Evolutionary conservation across 2,113 vertebrate species (phyloP).

Genomic region (Nothocercus nigrocapillus): DNA sequence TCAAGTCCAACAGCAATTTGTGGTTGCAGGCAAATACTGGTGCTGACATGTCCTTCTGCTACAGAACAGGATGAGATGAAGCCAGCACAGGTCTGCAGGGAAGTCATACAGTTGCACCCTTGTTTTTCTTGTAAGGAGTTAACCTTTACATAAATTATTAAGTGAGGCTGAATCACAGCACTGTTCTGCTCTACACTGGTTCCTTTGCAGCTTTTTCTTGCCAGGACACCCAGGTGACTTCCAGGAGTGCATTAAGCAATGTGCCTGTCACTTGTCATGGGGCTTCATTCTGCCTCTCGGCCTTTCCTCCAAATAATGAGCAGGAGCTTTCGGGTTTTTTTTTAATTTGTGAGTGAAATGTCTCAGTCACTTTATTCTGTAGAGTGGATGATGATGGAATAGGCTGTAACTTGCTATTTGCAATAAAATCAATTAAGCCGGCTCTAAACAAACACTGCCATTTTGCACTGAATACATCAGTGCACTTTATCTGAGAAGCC

Average conservation of each 20-base stretch:
- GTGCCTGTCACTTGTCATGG: background rate
- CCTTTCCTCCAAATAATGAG: background rate
- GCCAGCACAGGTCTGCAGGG: background rate
- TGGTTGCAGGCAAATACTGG: background rate
- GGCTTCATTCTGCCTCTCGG: background rate
- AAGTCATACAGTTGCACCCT: background rate
- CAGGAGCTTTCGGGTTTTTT: background rate
- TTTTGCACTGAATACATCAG: background rate
- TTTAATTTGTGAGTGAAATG: background rate
- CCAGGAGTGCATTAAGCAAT: background rate
- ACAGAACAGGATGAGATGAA: background rate
- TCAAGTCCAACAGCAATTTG: background rate
- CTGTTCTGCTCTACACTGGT: background rate
- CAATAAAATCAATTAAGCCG: constrained; percentile 18
- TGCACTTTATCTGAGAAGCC: background rate
- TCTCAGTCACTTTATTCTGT: background rate
- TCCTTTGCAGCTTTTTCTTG: constrained; percentile 13
- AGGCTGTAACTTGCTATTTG: background rate
- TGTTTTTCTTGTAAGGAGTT: background rate
- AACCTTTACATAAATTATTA: constrained; percentile 4
- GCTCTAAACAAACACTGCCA: background rate
- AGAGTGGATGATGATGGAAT: background rate
- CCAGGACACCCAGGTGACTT: constrained; percentile 40
- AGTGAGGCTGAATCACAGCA: constrained; percentile 18
- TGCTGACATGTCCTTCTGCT: background rate